These are phyloP conservation scores for Fopius arisanus DNA, from an alignment of 1,140 invertebrate genomes.

Conservation along the genomic window DNA sequence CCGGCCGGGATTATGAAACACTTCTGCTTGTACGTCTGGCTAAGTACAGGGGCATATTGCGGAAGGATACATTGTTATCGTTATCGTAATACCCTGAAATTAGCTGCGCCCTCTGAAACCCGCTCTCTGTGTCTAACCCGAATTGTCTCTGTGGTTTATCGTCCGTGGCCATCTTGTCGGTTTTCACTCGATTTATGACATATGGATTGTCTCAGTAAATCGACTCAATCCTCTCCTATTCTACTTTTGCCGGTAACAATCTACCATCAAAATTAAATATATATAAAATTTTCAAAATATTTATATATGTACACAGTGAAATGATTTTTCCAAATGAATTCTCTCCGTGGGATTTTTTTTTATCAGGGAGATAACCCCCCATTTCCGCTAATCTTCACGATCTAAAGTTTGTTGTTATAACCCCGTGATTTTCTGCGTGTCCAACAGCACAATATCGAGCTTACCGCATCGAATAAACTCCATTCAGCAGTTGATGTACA, in stretches of 20 bases:
- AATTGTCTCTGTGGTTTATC: neutral
- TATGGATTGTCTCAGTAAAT: neutral
- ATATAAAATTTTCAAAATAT: too few relatives aligned
- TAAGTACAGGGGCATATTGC: neutral
- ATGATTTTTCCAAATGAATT: too few relatives aligned
- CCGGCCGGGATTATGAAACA: constrained; percentile 1
- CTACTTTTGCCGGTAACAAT: too few relatives aligned
- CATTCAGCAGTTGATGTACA: neutral
- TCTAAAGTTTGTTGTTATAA: neutral
- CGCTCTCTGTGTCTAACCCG: neutral
- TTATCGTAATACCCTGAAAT: constrained; percentile 11
- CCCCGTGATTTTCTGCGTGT: neutral
- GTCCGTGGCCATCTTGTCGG: neutral
- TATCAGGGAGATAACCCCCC: neutral
- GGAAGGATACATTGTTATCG: constrained; percentile 14
- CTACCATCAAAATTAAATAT: too few relatives aligned
- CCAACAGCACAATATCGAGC: neutral
- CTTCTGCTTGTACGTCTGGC: constrained; percentile 5
- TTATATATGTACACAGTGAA: too few relatives aligned
- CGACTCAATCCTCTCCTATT: too few relatives aligned
- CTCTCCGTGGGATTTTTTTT: too few relatives aligned
- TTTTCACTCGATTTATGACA: neutral
- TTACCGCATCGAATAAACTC: neutral
- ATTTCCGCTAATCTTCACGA: neutral
- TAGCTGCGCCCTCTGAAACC: neutral